Percentiles rank a stretch among this genome's conserved stretches.
Conservation (phyloP, 2,888 invertebrate species). For the Marronus borbonicus region DNA sequence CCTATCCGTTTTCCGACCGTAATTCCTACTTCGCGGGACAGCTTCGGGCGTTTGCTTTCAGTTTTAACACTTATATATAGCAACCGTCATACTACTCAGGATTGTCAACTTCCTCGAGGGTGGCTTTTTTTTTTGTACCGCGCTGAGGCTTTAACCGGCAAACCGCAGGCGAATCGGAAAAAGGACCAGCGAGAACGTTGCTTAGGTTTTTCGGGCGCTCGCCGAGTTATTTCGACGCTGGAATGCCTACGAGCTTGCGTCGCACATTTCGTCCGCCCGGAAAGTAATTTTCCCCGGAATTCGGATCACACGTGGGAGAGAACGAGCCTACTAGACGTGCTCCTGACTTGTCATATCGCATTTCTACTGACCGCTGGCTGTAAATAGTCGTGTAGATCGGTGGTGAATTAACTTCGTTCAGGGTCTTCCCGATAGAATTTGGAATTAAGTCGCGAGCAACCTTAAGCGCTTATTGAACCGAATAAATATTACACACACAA, state of each 20-base stretch:
- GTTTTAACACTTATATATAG: slow-evolving; percentile 5
- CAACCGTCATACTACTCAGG: not conserved
- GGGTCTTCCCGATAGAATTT: too few species aligned
- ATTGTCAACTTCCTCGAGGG: not conserved
- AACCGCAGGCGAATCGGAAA: not conserved
- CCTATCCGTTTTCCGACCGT: not conserved
- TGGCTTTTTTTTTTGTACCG: not conserved
- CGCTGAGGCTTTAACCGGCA: not conserved
- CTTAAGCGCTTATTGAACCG: too few species aligned
- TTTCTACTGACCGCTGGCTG: too few species aligned
- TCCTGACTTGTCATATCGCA: too few species aligned
- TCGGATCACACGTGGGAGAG: not conserved
- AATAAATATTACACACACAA: too few species aligned
- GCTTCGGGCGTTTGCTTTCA: slow-evolving; percentile 3
- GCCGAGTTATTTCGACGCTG: not conserved
- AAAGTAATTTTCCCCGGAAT: not conserved
- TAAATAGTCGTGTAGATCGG: too few species aligned
- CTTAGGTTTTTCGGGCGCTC: not conserved
- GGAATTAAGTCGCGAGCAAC: too few species aligned
- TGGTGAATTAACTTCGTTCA: too few species aligned
- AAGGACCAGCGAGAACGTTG: not conserved
- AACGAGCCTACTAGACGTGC: too few species aligned
- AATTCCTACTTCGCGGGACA: not conserved
- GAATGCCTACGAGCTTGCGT: not conserved
- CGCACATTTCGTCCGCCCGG: not conserved